A percentile compares a stretch with the other conserved stretches of the same genome.
Conservation (phyloP, 2,888 invertebrate genomes). For the Corbicula japonica region DNA sequence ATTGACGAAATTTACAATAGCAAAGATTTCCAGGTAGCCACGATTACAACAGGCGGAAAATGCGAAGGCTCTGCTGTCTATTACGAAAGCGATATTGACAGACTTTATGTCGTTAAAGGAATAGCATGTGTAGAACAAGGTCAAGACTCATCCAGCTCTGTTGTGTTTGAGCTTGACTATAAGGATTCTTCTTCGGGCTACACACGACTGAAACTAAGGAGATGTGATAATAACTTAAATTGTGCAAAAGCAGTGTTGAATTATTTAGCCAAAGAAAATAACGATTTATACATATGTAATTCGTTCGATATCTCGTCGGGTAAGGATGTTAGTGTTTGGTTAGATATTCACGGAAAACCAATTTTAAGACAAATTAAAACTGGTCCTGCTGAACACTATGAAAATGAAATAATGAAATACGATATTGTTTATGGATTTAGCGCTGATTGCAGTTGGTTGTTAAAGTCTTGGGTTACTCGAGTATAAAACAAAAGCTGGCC, state of each 20-base stretch:
- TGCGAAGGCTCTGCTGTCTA: neutral
- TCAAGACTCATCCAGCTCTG: neutral
- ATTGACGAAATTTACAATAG: neutral
- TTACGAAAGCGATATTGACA: constrained; percentile 17
- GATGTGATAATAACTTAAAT: neutral
- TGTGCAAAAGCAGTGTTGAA: neutral
- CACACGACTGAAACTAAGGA: neutral
- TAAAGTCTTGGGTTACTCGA: neutral
- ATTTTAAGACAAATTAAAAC: neutral
- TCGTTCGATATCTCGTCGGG: neutral
- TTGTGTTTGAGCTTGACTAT: neutral
- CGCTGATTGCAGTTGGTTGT: neutral
- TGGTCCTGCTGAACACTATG: constrained; percentile 1
- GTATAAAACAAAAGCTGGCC: constrained; percentile 5
- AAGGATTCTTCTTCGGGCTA: neutral
- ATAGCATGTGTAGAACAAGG: neutral
- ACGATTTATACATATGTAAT: neutral
- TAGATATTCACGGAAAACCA: neutral
- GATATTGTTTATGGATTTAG: constrained; percentile 7
- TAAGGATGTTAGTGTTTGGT: neutral
- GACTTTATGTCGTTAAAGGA: neutral
- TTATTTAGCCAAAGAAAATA: neutral
- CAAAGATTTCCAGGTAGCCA: neutral
- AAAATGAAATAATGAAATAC: neutral
- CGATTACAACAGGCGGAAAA: constrained; percentile 1